These are phyloP conservation scores for Ceratosolen solmsi DNA, from an alignment of 1,140 invertebrate genomes.

Conservation along the genomic window DNA sequence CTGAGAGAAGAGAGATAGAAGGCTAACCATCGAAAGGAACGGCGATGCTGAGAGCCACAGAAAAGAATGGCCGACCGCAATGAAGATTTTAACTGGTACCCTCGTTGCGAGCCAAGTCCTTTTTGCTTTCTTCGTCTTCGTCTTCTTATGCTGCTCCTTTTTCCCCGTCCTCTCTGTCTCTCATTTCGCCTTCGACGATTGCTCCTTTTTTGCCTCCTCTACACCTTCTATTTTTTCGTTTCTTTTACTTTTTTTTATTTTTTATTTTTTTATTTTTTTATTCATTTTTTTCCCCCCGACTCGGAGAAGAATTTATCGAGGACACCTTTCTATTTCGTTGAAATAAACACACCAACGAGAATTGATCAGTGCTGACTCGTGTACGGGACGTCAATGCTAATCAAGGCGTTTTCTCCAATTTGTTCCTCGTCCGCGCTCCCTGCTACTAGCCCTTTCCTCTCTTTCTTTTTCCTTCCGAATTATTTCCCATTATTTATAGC, in stretches of 20 bases:
- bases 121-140: slow-evolving; percentile 47
- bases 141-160: slow-evolving; percentile 29
- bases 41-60: slow-evolving; percentile 48
- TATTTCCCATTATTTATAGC: background rate
- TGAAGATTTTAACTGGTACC: slow-evolving; percentile 71
- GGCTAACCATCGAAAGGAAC: slow-evolving; percentile 50
- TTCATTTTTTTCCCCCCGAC: too few relatives aligned
- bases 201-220: slow-evolving; percentile 18
- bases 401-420: background rate
- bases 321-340: slow-evolving; percentile 48
- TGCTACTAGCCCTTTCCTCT: background rate
- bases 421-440: background rate
- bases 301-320: slow-evolving; percentile 59
- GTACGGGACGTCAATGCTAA: background rate
- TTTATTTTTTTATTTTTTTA: too few relatives aligned
- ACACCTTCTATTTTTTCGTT: slow-evolving; percentile 6
- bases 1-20: slow-evolving; percentile 41
- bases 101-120: slow-evolving; percentile 54
- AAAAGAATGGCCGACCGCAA: slow-evolving; percentile 70
- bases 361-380: slow-evolving; percentile 15
- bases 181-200: slow-evolving; percentile 26
- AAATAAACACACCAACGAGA: slow-evolving; percentile 28
- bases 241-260: too few relatives aligned
- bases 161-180: slow-evolving; percentile 50
- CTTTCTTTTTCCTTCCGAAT: background rate